Percentiles rank a stretch among this genome's conserved stretches.
phyloP scores from a whole-genome alignment of 2,888 invertebrate species.

The Netelia virgata region DNA sequence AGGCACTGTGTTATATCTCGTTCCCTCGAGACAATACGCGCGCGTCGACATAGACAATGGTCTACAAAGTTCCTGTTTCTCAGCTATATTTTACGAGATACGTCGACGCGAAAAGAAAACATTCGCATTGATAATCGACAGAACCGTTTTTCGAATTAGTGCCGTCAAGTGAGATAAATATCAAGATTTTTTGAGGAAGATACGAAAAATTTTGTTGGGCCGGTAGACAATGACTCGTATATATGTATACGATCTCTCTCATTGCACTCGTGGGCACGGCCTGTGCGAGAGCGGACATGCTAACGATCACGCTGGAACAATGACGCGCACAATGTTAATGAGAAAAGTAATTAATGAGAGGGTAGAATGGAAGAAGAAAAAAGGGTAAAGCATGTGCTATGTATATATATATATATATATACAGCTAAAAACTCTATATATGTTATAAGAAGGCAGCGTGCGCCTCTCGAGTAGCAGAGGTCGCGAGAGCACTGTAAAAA shows the following conservation, averaged over 20 bases:
- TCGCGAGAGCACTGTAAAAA: constrained; percentile 43
- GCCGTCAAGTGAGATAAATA: too few species aligned
- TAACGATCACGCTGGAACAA: constrained; percentile 75
- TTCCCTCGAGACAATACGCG: not conserved
- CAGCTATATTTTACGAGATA: constrained; percentile 5
- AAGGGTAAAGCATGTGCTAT: constrained; percentile 30
- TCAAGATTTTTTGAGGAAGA: too few species aligned
- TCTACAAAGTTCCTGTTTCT: constrained; percentile 34
- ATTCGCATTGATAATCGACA: too few species aligned
- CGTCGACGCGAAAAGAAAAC: not conserved
- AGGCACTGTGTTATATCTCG: constrained; percentile 54
- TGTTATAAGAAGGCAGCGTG: constrained; percentile 32
- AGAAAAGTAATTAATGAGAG: constrained; percentile 82
- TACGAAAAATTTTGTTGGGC: too few species aligned
- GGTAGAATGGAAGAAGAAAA: not conserved
- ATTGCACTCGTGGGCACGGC: not conserved
- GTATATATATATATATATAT: not conserved
- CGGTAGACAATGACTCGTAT: not conserved
- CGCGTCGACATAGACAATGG: constrained; percentile 35
- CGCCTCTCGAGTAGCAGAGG: constrained; percentile 41
- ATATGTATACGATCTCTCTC: not conserved
- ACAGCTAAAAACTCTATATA: not conserved
- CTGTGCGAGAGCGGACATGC: constrained; percentile 51
- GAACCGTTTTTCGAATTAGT: too few species aligned
- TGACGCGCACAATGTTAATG: constrained; percentile 81